Base-by-base conservation (phyloP, 2,888 invertebrate genomes). In the Cabera pusaria region DNA sequence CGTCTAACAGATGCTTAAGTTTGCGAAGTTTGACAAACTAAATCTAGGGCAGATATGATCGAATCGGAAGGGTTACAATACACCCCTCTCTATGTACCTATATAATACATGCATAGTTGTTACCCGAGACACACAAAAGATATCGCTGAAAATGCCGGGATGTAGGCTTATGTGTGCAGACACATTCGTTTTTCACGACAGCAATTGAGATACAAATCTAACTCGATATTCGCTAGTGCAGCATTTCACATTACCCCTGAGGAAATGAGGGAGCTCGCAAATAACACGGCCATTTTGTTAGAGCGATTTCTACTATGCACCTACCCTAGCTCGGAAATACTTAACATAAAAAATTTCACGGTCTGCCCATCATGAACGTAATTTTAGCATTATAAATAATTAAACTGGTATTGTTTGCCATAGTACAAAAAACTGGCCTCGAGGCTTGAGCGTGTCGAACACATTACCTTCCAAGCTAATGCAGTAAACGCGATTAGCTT, bases 11-110 rank as follows among this genome's bases (percentile, higher is more conserved):
- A 7, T 6, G 28, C 33, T 38, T 3, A 40, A 33, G 33, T 40
- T 40, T 40, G 18, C 25, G 14, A 23, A 23, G 21, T 10, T 20
- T 31, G 37, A 22, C 33, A 38, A 26, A 22, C 32, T 27, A 26
- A 31, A 38, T 38, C 26, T 32, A 26, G 32, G 32, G 17, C 38
- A 38, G 38, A 32, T 26, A 32, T 26, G 18, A 26, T 18, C 22
- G 22, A 33, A 27, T 27, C 14, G 22, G 26, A 39, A 33, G 27
- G 32, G 32, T 25, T 38, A 27, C 11, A 18, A 27, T 22, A 35
- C 6, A 14, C 10, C 5, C 21, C 14, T 14, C 2, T 14, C 2
- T 4, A 14, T 28, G 7, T 26, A 17, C 5, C 18, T 11, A 27
- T 9, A 19, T 18, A 27, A 9, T n/a, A 8, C 8, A 25, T 1